phyloP scores from a whole-genome alignment of 2,888 invertebrate genomes.

The Odontocerum albicorne region DNA sequence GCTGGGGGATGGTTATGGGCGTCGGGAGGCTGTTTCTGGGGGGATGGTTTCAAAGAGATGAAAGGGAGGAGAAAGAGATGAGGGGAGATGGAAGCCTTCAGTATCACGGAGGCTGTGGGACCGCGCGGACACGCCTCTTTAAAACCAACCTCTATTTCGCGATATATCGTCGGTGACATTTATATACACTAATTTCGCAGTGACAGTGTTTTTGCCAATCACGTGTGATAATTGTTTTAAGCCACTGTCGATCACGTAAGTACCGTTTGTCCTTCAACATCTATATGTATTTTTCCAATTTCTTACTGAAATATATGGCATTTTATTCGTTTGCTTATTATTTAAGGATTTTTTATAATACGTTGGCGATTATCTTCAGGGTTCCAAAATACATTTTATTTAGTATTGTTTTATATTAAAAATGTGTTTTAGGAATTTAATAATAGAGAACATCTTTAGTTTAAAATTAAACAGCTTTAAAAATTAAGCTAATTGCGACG shows the following conservation, averaged over 20 bases:
- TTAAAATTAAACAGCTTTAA: too few relatives aligned
- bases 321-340: too few relatives aligned
- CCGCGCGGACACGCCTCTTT: conserved; percentile 47
- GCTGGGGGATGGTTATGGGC: background rate
- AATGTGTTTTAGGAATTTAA: too few relatives aligned
- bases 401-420: too few relatives aligned
- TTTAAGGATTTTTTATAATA: too few relatives aligned
- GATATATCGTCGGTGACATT: conserved; percentile 27
- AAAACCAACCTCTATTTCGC: conserved; percentile 12
- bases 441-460: too few relatives aligned
- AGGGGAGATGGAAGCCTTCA: conserved; percentile 41
- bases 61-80: conserved; percentile 8
- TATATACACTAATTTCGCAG: conserved; percentile 16
- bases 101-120: conserved; percentile 54
- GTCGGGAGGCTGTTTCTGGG: conserved; percentile 4
- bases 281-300: too few relatives aligned
- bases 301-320: too few relatives aligned
- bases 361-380: too few relatives aligned
- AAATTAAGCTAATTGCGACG: too few relatives aligned
- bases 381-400: too few relatives aligned
- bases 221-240: conserved; percentile 17
- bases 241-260: conserved; percentile 19
- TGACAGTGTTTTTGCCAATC: conserved; percentile 24
- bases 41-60: conserved; percentile 3
- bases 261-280: background rate